phyloP scores from a whole-genome alignment of 2,888 invertebrate genomes.

The Tolmerus cingulatus region DNA sequence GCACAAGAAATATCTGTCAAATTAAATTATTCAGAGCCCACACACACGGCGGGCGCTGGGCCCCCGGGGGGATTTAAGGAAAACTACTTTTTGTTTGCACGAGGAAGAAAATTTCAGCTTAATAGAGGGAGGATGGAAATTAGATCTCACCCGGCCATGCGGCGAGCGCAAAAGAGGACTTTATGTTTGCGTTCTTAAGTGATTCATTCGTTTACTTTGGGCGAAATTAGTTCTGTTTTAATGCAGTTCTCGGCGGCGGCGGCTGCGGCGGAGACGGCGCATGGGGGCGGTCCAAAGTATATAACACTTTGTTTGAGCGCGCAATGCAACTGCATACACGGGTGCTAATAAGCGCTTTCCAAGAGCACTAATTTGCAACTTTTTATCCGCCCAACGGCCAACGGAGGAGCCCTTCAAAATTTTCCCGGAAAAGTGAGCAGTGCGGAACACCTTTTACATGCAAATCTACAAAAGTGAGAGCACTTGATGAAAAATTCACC shows the following conservation, averaged over 20 bases:
- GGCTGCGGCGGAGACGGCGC: too few species aligned
- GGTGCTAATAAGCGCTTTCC: not conserved
- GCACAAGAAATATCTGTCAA: conserved; percentile 35
- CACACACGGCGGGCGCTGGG: not conserved
- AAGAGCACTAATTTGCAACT: not conserved
- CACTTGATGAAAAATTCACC: conserved; percentile 40
- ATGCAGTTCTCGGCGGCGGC: not conserved
- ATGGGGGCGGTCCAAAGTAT: not conserved
- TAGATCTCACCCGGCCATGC: not conserved
- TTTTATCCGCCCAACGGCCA: not conserved
- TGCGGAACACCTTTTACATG: conserved; percentile 25
- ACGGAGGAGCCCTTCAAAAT: not conserved
- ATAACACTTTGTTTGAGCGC: not conserved
- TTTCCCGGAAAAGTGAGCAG: conserved; percentile 1
- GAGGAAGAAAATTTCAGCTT: conserved; percentile 8
- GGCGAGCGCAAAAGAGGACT: not conserved
- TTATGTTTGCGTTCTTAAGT: not conserved
- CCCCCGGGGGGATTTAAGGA: not conserved
- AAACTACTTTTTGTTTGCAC: conserved; percentile 27
- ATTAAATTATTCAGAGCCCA: conserved; percentile 24
- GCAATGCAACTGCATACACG: not conserved
- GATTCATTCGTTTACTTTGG: not conserved
- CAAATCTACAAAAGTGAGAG: conserved; percentile 39
- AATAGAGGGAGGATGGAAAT: conserved; percentile 1
- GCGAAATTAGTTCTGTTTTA: not conserved